A percentile compares a stretch with the other conserved stretches of the same genome.
Evolutionary conservation across 2,113 vertebrate species (phyloP).

Genomic region (Sakesphorus luctuosus): DNA sequence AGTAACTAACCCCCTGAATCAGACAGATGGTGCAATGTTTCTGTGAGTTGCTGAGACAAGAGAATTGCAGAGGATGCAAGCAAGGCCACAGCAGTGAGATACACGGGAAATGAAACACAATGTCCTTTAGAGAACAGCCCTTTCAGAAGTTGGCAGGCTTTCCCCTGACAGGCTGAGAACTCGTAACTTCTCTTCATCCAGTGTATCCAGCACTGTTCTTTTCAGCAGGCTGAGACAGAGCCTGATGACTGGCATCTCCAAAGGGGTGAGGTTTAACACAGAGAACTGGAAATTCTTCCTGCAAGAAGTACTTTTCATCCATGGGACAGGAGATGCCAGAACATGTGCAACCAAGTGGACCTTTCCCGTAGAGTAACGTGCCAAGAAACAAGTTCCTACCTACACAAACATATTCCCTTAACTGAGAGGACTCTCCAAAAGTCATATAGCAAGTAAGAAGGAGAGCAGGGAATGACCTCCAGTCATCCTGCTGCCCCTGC

Average conservation of each 20-base stretch:
- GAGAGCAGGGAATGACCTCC: not conserved
- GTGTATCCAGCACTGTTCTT: not conserved
- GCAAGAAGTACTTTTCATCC: not conserved
- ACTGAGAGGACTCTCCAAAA: not conserved
- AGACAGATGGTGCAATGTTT: not conserved
- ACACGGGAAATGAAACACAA: fast-evolving
- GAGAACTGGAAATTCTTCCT: not conserved
- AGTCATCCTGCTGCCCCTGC: not conserved
- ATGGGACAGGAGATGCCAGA: not conserved
- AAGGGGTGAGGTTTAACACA: not conserved
- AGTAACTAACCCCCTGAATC: not conserved
- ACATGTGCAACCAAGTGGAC: not conserved
- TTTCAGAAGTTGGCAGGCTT: not conserved
- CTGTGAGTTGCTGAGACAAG: slow-evolving; percentile 9
- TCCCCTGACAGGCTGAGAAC: not conserved
- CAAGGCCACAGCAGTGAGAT: not conserved
- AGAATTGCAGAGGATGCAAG: not conserved
- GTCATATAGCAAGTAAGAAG: not conserved
- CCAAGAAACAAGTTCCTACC: not conserved
- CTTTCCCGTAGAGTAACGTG: not conserved
- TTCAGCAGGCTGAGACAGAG: not conserved
- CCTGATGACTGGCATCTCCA: not conserved
- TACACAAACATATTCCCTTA: not conserved
- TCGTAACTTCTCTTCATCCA: not conserved
- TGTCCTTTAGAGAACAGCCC: not conserved